Conservation (phyloP, 2,797 vertebrate species). For the Morus bassanus region DNA sequence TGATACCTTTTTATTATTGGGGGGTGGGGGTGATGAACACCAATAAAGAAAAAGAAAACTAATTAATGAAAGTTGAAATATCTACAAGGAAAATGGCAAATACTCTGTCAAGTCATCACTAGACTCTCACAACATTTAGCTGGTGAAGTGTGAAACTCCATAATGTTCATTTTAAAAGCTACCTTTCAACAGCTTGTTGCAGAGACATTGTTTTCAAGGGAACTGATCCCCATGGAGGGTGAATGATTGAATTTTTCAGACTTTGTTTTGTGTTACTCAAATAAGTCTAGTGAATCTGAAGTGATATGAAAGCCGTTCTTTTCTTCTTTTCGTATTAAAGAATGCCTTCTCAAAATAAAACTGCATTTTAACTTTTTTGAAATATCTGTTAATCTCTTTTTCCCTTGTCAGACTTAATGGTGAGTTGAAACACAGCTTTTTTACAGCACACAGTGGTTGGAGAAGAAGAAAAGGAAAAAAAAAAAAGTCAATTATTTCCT, state of each 20-base stretch:
- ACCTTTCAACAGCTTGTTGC: neutral
- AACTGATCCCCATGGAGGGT: neutral
- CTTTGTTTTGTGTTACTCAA: neutral
- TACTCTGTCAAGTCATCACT: neutral
- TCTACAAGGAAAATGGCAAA: neutral
- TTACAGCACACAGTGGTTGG: neutral
- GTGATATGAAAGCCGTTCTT: neutral
- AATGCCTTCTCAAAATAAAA: neutral
- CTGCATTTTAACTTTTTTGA: neutral
- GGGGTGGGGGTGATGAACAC: accelerated
- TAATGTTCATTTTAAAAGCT: constrained; percentile 29
- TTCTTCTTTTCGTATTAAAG: neutral
- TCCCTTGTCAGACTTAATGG: neutral
- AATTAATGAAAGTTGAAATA: neutral
- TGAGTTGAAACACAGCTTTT: neutral
- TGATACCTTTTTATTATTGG: neutral
- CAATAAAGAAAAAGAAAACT: neutral
- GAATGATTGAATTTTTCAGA: neutral
- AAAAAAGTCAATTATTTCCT: neutral
- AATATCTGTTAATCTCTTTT: neutral
- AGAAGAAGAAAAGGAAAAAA: neutral
- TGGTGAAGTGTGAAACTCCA: neutral
- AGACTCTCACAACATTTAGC: neutral
- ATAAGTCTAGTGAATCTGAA: neutral
- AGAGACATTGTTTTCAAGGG: neutral